phyloP scores from a whole-genome alignment of 2,888 invertebrate genomes.

The Eumerus sabulonum region DNA sequence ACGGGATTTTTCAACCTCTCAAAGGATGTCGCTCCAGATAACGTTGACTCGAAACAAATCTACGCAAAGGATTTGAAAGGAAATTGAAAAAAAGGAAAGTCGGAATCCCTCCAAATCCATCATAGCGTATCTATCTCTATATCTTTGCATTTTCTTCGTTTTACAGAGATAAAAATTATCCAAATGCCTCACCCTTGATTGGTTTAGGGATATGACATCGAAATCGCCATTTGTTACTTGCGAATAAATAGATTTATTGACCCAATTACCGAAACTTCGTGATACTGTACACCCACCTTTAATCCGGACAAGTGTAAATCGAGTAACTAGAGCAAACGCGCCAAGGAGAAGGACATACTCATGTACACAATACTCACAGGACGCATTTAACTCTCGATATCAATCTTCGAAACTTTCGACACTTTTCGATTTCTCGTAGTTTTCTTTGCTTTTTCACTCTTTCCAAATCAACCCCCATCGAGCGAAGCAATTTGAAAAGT shows the following conservation, averaged over 20 bases:
- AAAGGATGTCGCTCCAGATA: too few species aligned
- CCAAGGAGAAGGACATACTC: too few species aligned
- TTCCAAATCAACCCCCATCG: too few species aligned
- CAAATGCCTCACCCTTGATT: too few species aligned
- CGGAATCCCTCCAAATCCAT: too few species aligned
- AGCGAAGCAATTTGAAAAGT: constrained; percentile 50
- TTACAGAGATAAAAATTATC: neutral
- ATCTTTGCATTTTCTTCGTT: too few species aligned
- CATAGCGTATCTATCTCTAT: too few species aligned
- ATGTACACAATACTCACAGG: constrained; percentile 32
- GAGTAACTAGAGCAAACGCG: neutral
- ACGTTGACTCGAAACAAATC: neutral
- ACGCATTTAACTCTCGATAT: constrained; percentile 40
- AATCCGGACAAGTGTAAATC: neutral
- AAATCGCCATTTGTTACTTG: constrained; percentile 35
- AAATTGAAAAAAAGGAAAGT: neutral
- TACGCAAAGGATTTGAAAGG: neutral
- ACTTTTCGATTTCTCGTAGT: constrained; percentile 13
- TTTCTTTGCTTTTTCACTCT: neutral
- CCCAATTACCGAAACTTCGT: constrained; percentile 24
- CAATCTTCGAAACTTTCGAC: constrained; percentile 55
- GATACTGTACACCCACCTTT: neutral
- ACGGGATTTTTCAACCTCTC: too few species aligned
- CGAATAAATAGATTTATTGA: constrained; percentile 40
- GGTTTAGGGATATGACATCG: neutral